phyloP scores from a whole-genome alignment of 2,113 vertebrate genomes.

The Coracopsis vasa region DNA sequence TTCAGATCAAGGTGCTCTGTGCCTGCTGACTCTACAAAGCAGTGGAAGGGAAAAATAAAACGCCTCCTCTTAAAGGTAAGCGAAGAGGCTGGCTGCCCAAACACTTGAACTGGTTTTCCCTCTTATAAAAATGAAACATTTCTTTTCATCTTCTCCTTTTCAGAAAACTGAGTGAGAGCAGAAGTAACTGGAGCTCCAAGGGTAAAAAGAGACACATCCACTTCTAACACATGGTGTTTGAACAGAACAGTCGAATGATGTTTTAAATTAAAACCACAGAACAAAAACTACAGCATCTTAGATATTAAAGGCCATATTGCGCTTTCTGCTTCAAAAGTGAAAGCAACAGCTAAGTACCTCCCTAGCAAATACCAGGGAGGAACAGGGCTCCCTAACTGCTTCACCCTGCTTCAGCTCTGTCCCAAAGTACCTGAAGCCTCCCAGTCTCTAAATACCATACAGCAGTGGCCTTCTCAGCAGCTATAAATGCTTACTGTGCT shows the following conservation, averaged over 20 bases:
- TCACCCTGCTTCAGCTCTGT: not conserved
- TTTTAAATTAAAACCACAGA: not conserved
- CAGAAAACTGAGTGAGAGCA: not conserved
- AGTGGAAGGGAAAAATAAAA: conserved; percentile 23
- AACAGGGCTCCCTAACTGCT: not conserved
- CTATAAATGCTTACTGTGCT: not conserved
- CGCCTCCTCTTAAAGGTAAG: not conserved
- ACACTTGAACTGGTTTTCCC: not conserved
- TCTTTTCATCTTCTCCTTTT: not conserved
- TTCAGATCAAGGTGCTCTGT: not conserved
- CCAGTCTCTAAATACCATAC: not conserved
- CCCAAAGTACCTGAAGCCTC: not conserved
- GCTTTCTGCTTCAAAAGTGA: not conserved
- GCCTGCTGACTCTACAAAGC: not conserved
- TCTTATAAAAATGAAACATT: not conserved
- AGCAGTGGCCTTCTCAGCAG: not conserved
- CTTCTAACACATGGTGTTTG: not conserved
- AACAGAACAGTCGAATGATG: not conserved
- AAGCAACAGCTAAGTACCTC: not conserved
- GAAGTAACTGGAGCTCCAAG: not conserved
- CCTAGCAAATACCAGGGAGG: not conserved
- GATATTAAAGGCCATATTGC: not conserved
- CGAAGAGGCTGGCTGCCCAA: not conserved
- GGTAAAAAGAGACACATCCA: not conserved
- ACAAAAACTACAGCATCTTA: not conserved